Evolutionary conservation across 2,797 vertebrate genomes (phyloP).

Genomic region (Tamandua tetradactyla): DNA sequence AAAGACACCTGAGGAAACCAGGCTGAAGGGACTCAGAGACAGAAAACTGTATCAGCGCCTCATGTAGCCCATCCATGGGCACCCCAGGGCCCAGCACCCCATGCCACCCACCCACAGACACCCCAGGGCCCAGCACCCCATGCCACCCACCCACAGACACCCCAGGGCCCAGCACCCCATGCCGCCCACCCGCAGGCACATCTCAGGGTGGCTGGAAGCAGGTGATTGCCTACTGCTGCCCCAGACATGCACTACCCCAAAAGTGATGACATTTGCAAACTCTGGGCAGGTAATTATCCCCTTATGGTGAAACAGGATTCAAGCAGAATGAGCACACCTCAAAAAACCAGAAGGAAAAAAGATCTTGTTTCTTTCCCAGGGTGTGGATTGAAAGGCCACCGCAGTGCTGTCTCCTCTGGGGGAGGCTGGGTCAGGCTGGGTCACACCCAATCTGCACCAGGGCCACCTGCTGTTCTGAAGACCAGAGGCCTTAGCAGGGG

Average conservation of each 20-base stretch:
- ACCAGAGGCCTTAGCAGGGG: background rate
- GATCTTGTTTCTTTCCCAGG: background rate
- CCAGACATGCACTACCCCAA: background rate
- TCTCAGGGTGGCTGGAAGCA: background rate
- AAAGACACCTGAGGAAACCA: background rate
- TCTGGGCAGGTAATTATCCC: background rate
- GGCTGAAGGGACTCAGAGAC: background rate
- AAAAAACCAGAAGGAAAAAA: background rate
- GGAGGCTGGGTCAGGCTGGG: background rate
- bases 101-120: fast-evolving
- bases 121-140: background rate
- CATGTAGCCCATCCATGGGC: no score
- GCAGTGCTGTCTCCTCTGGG: background rate
- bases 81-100: no score
- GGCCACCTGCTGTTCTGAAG: background rate
- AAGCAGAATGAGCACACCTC: constrained; percentile 6
- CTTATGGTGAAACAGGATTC: constrained; percentile 31
- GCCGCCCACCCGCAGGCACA: fast-evolving
- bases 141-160: no score
- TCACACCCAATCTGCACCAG: background rate
- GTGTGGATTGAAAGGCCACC: constrained; percentile 2
- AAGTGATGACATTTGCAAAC: background rate
- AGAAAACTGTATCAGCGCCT: background rate
- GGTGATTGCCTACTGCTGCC: background rate
- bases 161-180: background rate